Conservation (phyloP, 2,888 invertebrate genomes). For the Matsumyia berberina region DNA sequence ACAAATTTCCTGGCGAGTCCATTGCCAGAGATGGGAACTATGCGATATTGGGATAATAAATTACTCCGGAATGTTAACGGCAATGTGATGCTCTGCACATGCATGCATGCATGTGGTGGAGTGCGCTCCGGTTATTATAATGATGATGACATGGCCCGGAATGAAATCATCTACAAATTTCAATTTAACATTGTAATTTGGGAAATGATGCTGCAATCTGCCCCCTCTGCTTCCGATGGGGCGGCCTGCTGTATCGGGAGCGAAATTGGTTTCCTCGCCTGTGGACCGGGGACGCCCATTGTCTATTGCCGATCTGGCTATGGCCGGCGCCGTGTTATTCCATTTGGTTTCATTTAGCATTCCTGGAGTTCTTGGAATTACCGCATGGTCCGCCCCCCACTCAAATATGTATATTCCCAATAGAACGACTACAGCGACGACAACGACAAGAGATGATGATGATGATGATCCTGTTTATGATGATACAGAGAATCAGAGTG, state of each 20-base stretch:
- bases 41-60: conserved; percentile 75
- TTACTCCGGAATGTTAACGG: conserved; percentile 67
- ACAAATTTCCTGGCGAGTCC: conserved; percentile 59
- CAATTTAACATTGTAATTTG: conserved; percentile 74
- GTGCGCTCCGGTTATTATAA: conserved; percentile 59
- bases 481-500: conserved; percentile 45
- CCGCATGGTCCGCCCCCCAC: neutral
- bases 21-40: conserved; percentile 60
- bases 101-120: conserved; percentile 18
- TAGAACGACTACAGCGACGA: neutral
- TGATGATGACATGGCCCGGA: conserved; percentile 69
- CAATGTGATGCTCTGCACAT: conserved; percentile 61
- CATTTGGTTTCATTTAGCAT: conserved; percentile 29
- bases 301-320: conserved; percentile 31
- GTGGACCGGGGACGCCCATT: conserved; percentile 28
- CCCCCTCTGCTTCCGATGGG: conserved; percentile 21
- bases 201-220: conserved; percentile 75
- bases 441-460: conserved; percentile 3
- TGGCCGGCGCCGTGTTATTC: conserved; percentile 1
- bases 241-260: conserved; percentile 13
- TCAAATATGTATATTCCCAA: conserved; percentile 20
- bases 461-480: conserved; percentile 61
- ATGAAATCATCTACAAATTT: conserved; percentile 76
- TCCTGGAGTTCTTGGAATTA: conserved; percentile 19
- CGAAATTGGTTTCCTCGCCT: neutral